A percentile compares a stretch with the other conserved stretches of the same genome.
These are phyloP conservation scores for Brenthis ino DNA, from an alignment of 2,888 invertebrate genomes.

Conservation along the genomic window DNA sequence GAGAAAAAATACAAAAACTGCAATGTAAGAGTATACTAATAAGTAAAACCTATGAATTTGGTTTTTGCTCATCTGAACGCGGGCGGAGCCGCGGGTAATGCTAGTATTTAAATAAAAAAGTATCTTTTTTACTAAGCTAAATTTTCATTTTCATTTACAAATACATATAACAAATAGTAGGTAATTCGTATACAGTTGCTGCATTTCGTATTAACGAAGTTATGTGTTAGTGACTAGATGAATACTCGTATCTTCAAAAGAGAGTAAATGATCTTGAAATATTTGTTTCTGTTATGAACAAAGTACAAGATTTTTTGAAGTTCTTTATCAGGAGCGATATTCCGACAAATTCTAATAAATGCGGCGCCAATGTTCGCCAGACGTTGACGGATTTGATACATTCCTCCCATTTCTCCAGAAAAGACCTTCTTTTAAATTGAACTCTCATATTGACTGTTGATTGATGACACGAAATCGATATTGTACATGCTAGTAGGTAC, in stretches of 20 bases:
- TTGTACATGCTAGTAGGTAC: neutral
- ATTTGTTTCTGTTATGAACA: conserved; percentile 10
- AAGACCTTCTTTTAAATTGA: conserved; percentile 52
- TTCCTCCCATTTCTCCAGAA: conserved; percentile 40
- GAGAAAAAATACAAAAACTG: too few relatives aligned
- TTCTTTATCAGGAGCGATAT: conserved; percentile 20
- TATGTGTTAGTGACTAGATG: neutral
- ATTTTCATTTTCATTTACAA: too few relatives aligned
- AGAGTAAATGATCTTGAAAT: conserved; percentile 6
- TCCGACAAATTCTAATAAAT: conserved; percentile 33
- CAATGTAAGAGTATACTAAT: too few relatives aligned
- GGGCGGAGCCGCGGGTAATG: too few relatives aligned
- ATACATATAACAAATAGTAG: too few relatives aligned
- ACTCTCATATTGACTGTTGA: conserved; percentile 54
- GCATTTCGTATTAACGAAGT: too few relatives aligned
- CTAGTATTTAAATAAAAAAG: too few relatives aligned
- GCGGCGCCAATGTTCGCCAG: conserved; percentile 37
- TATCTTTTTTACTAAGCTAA: too few relatives aligned
- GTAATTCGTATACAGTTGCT: too few relatives aligned
- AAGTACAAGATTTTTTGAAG: conserved; percentile 18
- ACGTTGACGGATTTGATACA: conserved; percentile 60
- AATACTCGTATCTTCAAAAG: neutral
- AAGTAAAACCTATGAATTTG: too few relatives aligned
- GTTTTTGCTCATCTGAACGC: too few relatives aligned
- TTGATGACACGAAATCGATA: conserved; percentile 47